Conservation (phyloP, 2,888 invertebrate genomes). For the Rhopalosiphum nymphaeae region DNA sequence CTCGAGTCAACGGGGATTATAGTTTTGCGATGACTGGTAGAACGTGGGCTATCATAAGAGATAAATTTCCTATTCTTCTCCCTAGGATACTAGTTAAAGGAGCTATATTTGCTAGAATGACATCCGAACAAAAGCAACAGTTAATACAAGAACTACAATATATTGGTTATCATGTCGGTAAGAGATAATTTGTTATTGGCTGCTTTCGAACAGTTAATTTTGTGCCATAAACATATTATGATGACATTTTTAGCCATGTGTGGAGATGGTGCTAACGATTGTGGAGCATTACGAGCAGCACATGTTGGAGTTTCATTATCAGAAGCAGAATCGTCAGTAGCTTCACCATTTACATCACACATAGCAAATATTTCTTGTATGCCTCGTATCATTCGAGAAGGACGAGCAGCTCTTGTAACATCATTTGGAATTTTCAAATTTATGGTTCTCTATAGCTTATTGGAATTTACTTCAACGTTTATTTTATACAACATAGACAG, state of each 20-base stretch:
- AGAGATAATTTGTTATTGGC: constrained; percentile 48
- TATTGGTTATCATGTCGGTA: constrained; percentile 78
- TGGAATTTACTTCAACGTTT: constrained; percentile 74
- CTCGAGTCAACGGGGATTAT: constrained; percentile 67
- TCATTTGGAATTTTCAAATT: constrained; percentile 77
- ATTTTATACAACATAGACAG: constrained; percentile 73
- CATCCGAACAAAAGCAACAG: constrained; percentile 85
- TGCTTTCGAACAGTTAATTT: background rate
- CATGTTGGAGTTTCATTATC: constrained; percentile 90
- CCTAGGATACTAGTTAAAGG: constrained; percentile 77
- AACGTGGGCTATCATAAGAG: constrained; percentile 81
- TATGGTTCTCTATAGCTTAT: constrained; percentile 76
- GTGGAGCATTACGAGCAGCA: constrained; percentile 89
- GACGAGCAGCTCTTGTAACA: constrained; percentile 88
- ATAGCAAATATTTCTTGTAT: constrained; percentile 86
- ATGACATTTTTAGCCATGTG: constrained; percentile 73
- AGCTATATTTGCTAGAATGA: constrained; percentile 87
- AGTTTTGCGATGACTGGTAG: constrained; percentile 79
- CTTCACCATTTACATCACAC: constrained; percentile 90
- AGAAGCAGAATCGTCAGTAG: constrained; percentile 89
- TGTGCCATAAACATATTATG: background rate
- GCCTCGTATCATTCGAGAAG: constrained; percentile 83
- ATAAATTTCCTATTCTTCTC: constrained; percentile 80
- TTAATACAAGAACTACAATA: constrained; percentile 80
- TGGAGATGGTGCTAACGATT: constrained; percentile 87